A percentile compares a stretch with the other conserved stretches of the same genome.
Evolutionary conservation across 2,113 vertebrate species (phyloP).

Genomic region (Nicator chloris): DNA sequence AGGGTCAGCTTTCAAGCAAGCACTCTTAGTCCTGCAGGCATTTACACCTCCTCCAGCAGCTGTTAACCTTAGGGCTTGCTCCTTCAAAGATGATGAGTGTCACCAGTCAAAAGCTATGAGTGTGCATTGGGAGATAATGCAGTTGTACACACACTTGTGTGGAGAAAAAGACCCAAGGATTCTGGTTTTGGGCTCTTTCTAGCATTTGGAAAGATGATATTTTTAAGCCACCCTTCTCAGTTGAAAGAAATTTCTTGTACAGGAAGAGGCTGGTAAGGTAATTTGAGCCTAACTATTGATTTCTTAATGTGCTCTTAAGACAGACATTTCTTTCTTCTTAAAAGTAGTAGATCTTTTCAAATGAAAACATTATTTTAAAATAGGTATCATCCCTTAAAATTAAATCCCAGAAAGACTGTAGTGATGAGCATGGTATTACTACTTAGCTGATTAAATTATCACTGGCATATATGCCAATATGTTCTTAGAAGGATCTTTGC

Average conservation of each 20-base stretch:
- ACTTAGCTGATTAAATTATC: neutral
- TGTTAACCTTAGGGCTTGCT: neutral
- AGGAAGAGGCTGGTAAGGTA: neutral
- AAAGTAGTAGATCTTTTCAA: neutral
- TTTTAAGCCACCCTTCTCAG: neutral
- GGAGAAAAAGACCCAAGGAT: neutral
- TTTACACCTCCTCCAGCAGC: neutral
- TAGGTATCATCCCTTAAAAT: neutral
- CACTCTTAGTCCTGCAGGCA: neutral
- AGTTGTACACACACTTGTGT: neutral
- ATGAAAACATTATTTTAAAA: neutral
- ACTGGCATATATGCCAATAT: neutral
- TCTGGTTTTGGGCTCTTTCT: neutral
- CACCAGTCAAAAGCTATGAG: neutral
- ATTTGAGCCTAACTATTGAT: neutral
- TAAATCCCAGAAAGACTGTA: neutral
- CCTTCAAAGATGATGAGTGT: neutral
- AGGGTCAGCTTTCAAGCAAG: neutral
- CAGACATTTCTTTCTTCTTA: neutral
- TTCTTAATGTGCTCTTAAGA: neutral
- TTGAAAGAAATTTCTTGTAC: neutral
- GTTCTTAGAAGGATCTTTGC: neutral
- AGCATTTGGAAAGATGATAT: neutral
- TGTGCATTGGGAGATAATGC: neutral
- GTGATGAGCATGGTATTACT: neutral